A percentile compares a stretch with the other conserved stretches of the same genome.
These are phyloP conservation scores for Xestia xanthographa DNA, from an alignment of 2,888 invertebrate species.

Conservation along the genomic window DNA sequence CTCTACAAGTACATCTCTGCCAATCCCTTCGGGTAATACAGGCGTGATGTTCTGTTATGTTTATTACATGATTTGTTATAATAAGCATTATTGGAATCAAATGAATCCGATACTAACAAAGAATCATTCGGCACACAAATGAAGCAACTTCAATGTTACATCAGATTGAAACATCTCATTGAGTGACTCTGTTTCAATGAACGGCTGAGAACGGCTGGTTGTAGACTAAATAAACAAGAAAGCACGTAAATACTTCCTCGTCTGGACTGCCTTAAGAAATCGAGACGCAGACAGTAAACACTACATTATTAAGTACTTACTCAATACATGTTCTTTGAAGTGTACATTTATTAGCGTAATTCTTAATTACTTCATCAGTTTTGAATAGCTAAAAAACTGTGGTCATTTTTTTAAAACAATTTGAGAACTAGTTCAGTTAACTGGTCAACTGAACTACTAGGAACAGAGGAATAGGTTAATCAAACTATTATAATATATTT, in stretches of 20 bases:
- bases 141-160: slow-evolving; percentile 42
- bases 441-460: too few relatives aligned
- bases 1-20: neutral
- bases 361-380: neutral
- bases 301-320: slow-evolving; percentile 45
- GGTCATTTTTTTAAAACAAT: neutral
- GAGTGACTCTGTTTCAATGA: slow-evolving; percentile 60
- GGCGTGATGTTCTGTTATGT: neutral
- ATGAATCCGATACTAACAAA: slow-evolving; percentile 14
- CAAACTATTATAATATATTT: too few relatives aligned
- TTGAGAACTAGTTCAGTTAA: too few relatives aligned
- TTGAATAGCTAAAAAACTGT: neutral
- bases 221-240: slow-evolving; percentile 69
- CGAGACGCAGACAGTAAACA: slow-evolving; percentile 67
- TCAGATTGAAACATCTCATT: slow-evolving; percentile 64
- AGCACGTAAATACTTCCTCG: slow-evolving; percentile 63
- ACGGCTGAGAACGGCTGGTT: slow-evolving; percentile 53
- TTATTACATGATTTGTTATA: neutral
- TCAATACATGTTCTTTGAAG: slow-evolving; percentile 12
- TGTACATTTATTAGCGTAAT: slow-evolving; percentile 5
- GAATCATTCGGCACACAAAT: slow-evolving; percentile 17
- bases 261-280: slow-evolving; percentile 64
- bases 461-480: too few relatives aligned
- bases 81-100: neutral
- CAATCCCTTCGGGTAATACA: neutral